Evolutionary conservation across 2,113 vertebrate species (phyloP).

Genomic region (Hyperoodon ampullatus): DNA sequence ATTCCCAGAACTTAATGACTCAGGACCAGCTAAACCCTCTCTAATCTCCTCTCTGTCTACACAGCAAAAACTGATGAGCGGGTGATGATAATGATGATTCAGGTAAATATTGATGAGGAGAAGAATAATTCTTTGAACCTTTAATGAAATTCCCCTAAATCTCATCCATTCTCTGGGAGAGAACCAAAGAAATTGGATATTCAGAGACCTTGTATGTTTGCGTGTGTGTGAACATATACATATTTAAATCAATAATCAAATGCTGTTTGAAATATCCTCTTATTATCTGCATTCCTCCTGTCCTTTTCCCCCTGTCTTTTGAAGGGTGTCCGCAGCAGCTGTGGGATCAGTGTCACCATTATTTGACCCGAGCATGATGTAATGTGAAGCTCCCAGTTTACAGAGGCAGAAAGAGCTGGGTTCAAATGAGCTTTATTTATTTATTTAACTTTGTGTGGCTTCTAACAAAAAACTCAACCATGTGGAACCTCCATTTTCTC

Average conservation of each 20-base stretch:
- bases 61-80: background rate
- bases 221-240: background rate
- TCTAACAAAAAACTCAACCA: background rate
- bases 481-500: background rate
- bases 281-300: background rate
- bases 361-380: background rate
- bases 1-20: background rate
- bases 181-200: fast-evolving
- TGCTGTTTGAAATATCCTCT: background rate
- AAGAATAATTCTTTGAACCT: background rate
- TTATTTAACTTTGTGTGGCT: background rate
- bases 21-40: background rate
- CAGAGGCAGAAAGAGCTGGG: background rate
- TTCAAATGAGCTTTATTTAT: background rate
- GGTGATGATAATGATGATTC: background rate
- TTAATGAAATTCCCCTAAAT: constrained; percentile 36
- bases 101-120: constrained; percentile 29
- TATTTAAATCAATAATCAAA: background rate
- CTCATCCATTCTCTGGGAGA: background rate
- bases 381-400: background rate
- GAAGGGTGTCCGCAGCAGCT: background rate
- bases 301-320: background rate
- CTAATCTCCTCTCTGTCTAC: constrained; percentile 46
- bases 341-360: background rate
- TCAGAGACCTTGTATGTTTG: background rate